Evolutionary conservation across 1,140 invertebrate species (phyloP), one percentile per base, ranked within the genome.

Genomic region (Odontomachus brunneus): DNA sequence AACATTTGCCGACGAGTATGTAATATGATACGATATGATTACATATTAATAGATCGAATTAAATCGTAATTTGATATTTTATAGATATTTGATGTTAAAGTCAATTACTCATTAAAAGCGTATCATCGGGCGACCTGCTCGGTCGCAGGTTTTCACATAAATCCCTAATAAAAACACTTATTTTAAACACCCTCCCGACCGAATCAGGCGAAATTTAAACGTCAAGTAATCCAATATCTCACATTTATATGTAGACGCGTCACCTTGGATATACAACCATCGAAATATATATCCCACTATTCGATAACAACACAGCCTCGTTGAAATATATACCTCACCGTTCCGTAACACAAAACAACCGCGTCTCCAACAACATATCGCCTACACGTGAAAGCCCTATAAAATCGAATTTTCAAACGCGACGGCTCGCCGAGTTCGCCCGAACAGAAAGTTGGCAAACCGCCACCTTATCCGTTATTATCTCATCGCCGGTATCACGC

Each of bases 21-120:
- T n/a, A n/a, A 33, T 17, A n/a, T 48, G 29, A 71, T 57, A 26
- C 48, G 29, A 78, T 69, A 71, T 48, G 51, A 80, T 80, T 67
- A 29, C 24, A 15, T 26, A 55, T 66, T 55, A 69, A 80, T 71
- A 44, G 57, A 44, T n/a, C 48, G 66, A 69, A 80, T 80, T 69
- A 80, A 69, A 69, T 78, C 2, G n/a, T 51, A 80, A 48, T 80
- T 80, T 57, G n/a, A 38, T 55, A n/a, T 53, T 12, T 67, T 78
- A 65, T 60, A 26, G 49, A 71, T 71, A 71, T 67, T 66, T 53
- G 60, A 76, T 63, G 66, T 53, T 48, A 48, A 69, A 80, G 11
- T 57, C 14, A 80, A 67, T 44, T 78, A 80, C 15, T 22, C 14
- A 69, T 67, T 80, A 80, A 80, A 48, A 80, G 9, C 69, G 19